Base-by-base conservation (phyloP, 2,888 invertebrate species). In the Caenorhabditis auriculariae region DNA sequence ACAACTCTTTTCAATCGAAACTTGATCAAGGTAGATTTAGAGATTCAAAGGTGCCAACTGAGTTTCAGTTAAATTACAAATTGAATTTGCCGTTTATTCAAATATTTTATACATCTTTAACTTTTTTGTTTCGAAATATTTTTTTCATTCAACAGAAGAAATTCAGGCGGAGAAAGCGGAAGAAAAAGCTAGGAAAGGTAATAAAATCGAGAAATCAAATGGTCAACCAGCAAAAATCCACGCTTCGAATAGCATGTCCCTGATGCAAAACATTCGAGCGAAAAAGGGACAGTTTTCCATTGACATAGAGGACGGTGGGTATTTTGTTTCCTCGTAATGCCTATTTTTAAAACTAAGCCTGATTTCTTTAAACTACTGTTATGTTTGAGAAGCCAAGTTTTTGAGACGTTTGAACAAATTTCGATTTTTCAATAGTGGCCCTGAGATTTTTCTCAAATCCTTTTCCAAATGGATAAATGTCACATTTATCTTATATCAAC, bases 1-100 rank as follows among this genome's bases (percentile, higher is more conserved):
- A 70, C 63, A 32, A 72, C 70, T 1, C 43, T 70, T 5, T 72
- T 70, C 51, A 69, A 65, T 38, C 28, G 66, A 27, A 35, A 55
- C 9, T 23, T 53, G 2, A 54, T 69, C 19, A 56, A 54, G 39
- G 60, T 54, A 28, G 26, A 21, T 35, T 12, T n/a, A 26, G 5
- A 35, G 3, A 3, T 0, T 21, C 6, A 12, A 15, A n/a, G n/a
- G n/a, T n/a, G n/a, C n/a, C n/a, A n/a, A n/a, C n/a, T n/a, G n/a
- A n/a, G n/a, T n/a, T n/a, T n/a, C n/a, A n/a, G n/a, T n/a, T n/a
- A n/a, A n/a, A n/a, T n/a, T n/a, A n/a, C n/a, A n/a, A n/a, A n/a
- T n/a, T n/a, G n/a, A n/a, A n/a, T n/a, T n/a, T n/a, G n/a, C n/a
- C n/a, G n/a, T n/a, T n/a, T n/a, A n/a, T n/a, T n/a, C n/a, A n/a